Evolutionary conservation across 2,797 vertebrate species (phyloP).

Genomic region (Anabas testudineus): DNA sequence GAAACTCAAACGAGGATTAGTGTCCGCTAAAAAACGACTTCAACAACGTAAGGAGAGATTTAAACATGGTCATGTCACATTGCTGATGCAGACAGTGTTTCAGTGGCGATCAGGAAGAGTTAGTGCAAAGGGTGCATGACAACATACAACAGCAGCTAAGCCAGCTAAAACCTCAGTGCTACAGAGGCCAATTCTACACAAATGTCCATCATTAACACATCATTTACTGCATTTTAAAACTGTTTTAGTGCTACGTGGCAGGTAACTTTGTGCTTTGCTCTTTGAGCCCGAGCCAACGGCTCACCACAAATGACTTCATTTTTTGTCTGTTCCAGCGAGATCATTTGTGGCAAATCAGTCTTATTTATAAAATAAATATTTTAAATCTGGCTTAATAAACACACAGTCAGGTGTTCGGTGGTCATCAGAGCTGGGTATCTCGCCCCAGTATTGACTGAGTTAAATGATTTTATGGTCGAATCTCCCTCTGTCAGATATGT

Average conservation of each 20-base stretch:
- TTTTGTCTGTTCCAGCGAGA: neutral
- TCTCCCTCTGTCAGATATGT: too few species aligned
- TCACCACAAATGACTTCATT: neutral
- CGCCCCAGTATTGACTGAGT: neutral
- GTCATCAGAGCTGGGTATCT: neutral
- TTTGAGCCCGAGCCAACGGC: constrained; percentile 28
- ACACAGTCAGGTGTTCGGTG: neutral
- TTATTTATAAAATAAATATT: too few species aligned
- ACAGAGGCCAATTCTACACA: constrained; percentile 22
- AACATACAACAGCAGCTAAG: constrained; percentile 29
- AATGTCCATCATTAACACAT: neutral
- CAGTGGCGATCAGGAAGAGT: constrained; percentile 13
- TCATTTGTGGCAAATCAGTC: neutral
- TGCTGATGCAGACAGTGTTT: constrained; percentile 8
- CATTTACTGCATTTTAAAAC: constrained; percentile 19
- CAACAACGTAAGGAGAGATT: neutral
- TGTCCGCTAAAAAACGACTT: too few species aligned
- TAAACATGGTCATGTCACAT: neutral
- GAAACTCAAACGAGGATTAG: too few species aligned
- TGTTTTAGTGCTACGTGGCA: constrained; percentile 5
- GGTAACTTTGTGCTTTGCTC: constrained; percentile 62
- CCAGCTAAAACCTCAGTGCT: constrained; percentile 19
- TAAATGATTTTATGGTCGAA: too few species aligned
- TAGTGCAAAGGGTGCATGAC: constrained; percentile 60
- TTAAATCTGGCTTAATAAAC: neutral